These are phyloP conservation scores for Dendronephthya gigantea DNA, from an alignment of 64 coral and sea anemone genomes.

Conservation along the genomic window DNA sequence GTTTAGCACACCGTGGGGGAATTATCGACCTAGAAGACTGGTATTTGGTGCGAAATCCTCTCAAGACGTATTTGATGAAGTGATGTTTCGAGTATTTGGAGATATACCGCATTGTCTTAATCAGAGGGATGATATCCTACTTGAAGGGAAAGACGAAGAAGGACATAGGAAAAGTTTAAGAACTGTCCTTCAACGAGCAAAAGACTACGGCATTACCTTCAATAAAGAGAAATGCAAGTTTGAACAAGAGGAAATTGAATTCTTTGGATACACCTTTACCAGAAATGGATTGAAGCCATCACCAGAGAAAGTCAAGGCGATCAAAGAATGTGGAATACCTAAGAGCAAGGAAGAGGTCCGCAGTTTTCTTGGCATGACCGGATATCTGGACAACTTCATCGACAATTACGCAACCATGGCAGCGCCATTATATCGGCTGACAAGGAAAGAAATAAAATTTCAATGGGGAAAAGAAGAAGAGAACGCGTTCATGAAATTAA, in stretches of 20 bases:
- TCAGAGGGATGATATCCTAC: conserved; percentile 34
- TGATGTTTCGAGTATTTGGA: background rate
- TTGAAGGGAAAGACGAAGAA: conserved; percentile 24
- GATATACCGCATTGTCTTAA: background rate
- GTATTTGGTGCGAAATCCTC: background rate
- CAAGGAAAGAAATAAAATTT: conserved; percentile 35
- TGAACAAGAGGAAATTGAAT: conserved; percentile 40
- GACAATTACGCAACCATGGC: conserved; percentile 36
- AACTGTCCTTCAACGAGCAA: conserved; percentile 36
- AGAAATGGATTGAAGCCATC: conserved; percentile 41
- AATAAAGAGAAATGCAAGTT: conserved; percentile 57
- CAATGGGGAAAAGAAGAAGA: conserved; percentile 36
- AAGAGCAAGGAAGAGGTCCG: conserved; percentile 41
- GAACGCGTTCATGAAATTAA: conserved; percentile 20
- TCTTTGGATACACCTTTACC: conserved; percentile 47
- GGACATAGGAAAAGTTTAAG: background rate
- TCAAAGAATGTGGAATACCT: conserved; percentile 35
- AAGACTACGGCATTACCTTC: conserved; percentile 33
- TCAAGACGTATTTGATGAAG: conserved; percentile 9
- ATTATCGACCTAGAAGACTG: background rate
- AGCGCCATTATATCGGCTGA: conserved; percentile 24
- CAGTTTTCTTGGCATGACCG: conserved; percentile 57
- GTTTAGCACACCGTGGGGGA: background rate
- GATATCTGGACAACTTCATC: conserved; percentile 50
- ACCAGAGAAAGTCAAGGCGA: conserved; percentile 46